phyloP scores from a whole-genome alignment of 2,113 vertebrate species.

The Crotalus tigris region DNA sequence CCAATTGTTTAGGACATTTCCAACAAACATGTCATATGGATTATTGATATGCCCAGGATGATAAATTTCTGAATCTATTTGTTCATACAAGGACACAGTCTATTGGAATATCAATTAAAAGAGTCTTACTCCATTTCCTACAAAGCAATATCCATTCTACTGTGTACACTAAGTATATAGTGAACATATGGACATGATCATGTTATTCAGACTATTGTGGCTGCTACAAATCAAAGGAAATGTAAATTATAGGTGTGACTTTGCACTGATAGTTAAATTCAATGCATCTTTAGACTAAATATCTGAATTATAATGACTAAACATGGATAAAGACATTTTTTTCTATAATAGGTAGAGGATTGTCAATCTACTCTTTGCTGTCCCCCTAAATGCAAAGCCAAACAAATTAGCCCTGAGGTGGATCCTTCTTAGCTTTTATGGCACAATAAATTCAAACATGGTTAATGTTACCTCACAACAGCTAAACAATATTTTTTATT shows the following conservation, averaged over 20 bases:
- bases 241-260: slow-evolving; percentile 49
- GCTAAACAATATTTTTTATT: neutral
- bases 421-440: neutral
- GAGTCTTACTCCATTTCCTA: neutral
- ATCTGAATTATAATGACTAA: slow-evolving; percentile 25
- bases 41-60: neutral
- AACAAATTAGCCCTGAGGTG: neutral
- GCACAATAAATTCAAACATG: neutral
- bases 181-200: slow-evolving; percentile 19
- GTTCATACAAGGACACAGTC: neutral
- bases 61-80: neutral
- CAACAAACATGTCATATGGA: neutral
- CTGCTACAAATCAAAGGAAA: slow-evolving; percentile 40
- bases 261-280: slow-evolving; percentile 38
- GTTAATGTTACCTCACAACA: neutral
- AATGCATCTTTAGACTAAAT: slow-evolving; percentile 53
- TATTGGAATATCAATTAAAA: neutral
- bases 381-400: neutral
- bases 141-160: rapidly evolving
- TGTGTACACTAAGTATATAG: rapidly evolving
- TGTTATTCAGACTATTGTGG: slow-evolving; percentile 52
- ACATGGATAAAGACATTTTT: neutral
- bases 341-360: neutral
- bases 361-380: neutral
- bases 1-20: slow-evolving; percentile 5